Conservation (phyloP, 2,113 vertebrate genomes). For the Gila orcuttii region DNA sequence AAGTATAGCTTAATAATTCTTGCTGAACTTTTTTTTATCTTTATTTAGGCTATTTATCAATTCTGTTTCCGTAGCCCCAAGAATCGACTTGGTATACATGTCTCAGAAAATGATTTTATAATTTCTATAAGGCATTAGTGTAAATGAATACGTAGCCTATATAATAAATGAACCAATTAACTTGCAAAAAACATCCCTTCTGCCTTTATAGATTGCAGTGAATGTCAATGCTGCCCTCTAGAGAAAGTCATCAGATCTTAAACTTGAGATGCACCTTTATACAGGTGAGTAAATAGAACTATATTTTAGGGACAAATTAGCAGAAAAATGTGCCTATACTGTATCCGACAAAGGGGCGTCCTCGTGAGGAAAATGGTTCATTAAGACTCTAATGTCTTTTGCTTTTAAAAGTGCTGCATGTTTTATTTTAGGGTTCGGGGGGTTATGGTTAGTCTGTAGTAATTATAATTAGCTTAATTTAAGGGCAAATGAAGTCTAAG, state of each 20-base stretch:
- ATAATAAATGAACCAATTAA: neutral
- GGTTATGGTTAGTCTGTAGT: neutral
- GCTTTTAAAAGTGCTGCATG: neutral
- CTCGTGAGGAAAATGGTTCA: neutral
- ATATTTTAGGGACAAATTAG: neutral
- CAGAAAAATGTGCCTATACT: neutral
- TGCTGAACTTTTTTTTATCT: neutral
- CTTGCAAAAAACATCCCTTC: too few species aligned
- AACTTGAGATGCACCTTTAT: neutral
- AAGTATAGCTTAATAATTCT: neutral
- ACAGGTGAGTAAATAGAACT: neutral
- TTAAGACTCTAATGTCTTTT: neutral
- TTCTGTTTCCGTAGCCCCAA: neutral
- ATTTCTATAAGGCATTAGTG: neutral
- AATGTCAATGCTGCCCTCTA: constrained; percentile 31
- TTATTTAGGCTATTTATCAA: neutral
- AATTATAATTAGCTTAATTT: constrained; percentile 13
- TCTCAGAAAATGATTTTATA: neutral
- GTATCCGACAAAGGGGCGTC: neutral
- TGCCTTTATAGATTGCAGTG: neutral
- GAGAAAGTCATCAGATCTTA: constrained; percentile 8
- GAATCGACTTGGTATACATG: neutral
- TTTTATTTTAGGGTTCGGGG: neutral
- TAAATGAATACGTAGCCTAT: neutral
- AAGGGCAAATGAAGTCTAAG: neutral